Evolutionary conservation across 2,888 invertebrate genomes (phyloP), one percentile per base, ranked within the genome.

Genomic region (Imbricaverruca yamaguchii): DNA sequence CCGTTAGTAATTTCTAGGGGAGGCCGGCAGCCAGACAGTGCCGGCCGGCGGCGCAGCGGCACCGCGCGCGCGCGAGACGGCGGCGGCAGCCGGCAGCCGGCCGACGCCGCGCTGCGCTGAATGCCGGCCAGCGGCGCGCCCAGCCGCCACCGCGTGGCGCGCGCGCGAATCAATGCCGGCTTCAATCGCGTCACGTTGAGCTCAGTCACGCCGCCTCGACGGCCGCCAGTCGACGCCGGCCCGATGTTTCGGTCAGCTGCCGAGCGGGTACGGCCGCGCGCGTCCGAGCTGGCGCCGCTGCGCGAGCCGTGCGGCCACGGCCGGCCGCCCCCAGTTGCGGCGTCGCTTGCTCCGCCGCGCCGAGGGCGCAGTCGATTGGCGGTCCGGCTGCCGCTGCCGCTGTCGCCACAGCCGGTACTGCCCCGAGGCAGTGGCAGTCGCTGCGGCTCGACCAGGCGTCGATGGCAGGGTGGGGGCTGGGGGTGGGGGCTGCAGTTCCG

Each of bases 1-100:
- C 74, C 74, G 74, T 74, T 74, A 74, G 74, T 74, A 74, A 74
- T 74, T 74, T 74, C 74, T 74, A 74, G 55, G 74, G 74, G 74
- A 74, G 74, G 59, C 12, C 53, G 74, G 74, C 53, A 10, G 74
- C 74, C 74, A 74, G 74, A 74, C 74, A 55, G 74, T 11, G 21
- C 74, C 74, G 74, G 74, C 74, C 55, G 53, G 53, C 74, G 55
- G 74, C 23, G 74, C 74, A 74, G 53, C 53, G 23, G 10, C 8
- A 11, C 21, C 74, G 21, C 9, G 18, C 7, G 21, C 21, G 53
- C 7, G 74, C 55, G 53, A 23, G 74, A 55, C 74, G 21, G 74
- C 74, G 7, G 74, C 21, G 15, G 55, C 21, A 55, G 74, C 12
- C 74, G 74, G 21, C 74, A 21, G 55, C 74, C 53, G 39, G 39